A percentile compares a stretch with the other conserved stretches of the same genome.
phyloP scores from a whole-genome alignment of 2,888 invertebrate genomes.

The Syrista parreyssii region DNA sequence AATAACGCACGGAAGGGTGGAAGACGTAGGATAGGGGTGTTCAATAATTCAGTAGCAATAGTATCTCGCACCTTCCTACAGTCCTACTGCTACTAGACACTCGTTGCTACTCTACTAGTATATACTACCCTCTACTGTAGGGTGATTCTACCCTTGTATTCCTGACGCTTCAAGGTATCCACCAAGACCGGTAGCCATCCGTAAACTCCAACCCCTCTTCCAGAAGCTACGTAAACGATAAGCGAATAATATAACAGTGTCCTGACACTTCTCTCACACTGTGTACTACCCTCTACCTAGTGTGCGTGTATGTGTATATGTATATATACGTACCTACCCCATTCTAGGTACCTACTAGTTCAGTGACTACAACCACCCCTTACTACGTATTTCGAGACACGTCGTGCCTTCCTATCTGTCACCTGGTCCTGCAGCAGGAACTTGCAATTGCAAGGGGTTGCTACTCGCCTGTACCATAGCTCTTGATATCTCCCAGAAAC shows the following conservation, averaged over 20 bases:
- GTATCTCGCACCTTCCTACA: constrained; percentile 15
- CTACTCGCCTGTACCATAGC: too few relatives aligned
- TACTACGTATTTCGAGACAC: constrained; percentile 30
- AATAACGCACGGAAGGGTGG: constrained; percentile 35
- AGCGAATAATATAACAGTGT: constrained; percentile 48
- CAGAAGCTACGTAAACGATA: constrained; percentile 36
- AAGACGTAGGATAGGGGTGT: constrained; percentile 43
- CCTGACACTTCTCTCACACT: neutral
- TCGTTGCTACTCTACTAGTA: neutral
- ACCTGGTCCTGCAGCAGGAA: constrained; percentile 10
- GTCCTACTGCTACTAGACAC: constrained; percentile 10
- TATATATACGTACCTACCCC: too few relatives aligned
- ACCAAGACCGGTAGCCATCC: constrained; percentile 19
- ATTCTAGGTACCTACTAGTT: too few relatives aligned
- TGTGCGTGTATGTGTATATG: too few relatives aligned
- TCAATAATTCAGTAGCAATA: constrained; percentile 56
- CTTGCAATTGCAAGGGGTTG: too few relatives aligned
- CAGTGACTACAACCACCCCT: constrained; percentile 9
- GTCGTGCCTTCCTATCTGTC: constrained; percentile 34
- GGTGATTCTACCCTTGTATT: constrained; percentile 15
- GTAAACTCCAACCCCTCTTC: constrained; percentile 16
- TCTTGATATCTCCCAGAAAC: too few relatives aligned
- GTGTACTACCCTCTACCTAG: too few relatives aligned
- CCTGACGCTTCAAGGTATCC: constrained; percentile 25
- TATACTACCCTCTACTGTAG: too few relatives aligned